A percentile compares a stretch with the other conserved stretches of the same genome.
phyloP scores from a whole-genome alignment of 2,113 vertebrate species.

The Turnix velox region DNA sequence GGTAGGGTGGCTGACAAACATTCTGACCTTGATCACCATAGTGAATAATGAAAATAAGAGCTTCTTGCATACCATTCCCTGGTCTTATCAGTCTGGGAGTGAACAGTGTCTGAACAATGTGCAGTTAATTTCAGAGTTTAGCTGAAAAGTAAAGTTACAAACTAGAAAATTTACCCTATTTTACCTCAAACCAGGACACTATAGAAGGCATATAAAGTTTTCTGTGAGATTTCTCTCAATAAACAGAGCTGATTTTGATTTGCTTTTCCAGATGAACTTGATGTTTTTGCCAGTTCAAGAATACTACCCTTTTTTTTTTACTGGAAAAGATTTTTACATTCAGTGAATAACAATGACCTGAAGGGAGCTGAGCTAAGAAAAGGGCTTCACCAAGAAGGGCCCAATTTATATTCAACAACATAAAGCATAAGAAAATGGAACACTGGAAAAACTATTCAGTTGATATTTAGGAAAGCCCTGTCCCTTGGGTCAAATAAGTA shows the following conservation, averaged over 20 bases:
- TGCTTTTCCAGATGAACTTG: neutral
- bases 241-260: neutral
- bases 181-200: too few relatives aligned
- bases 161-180: too few relatives aligned
- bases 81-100: too few relatives aligned
- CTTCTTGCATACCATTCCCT: too few relatives aligned
- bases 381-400: neutral
- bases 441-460: neutral
- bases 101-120: too few relatives aligned
- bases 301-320: neutral
- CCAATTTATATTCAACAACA: neutral
- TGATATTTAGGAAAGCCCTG: rapidly evolving
- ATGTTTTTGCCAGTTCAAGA: neutral
- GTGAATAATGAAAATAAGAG: too few relatives aligned
- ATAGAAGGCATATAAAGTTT: neutral
- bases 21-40: too few relatives aligned
- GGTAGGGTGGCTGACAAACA: too few relatives aligned
- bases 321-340: neutral
- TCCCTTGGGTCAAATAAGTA: neutral
- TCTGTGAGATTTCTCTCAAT: neutral
- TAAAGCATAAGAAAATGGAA: neutral
- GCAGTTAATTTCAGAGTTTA: too few relatives aligned
- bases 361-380: neutral
- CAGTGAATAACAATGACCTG: neutral
- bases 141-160: too few relatives aligned